Evolutionary conservation across 1,140 invertebrate genomes (phyloP), one percentile per base, ranked within the genome.

Genomic region (Brachionus plicatilis): DNA sequence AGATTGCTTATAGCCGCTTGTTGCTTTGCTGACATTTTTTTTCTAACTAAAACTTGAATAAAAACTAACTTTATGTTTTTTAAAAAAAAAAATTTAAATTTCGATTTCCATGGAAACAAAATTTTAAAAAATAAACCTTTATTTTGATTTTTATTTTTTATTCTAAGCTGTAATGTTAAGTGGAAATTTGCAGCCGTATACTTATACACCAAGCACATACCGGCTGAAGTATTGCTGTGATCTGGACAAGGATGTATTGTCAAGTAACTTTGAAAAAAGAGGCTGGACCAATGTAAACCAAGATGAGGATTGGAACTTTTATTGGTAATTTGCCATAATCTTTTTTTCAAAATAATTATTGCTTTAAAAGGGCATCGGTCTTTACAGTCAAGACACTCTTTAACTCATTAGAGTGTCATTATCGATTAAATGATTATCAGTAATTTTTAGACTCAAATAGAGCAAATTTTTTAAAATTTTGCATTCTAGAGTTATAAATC

Each of bases 271-370:
- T 88, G 95, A 97, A 87, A 94, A 95, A 89, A 90, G 95, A 85
- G 95, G 95, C 7, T 98, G 95, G 96, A 91, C 92, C 29, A 94
- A 95, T 90, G 95, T 97, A 11, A 93, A 92, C 17, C 93, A 94
- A 1, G 95, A 97, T 86, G 95, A 98, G 88, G 95, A 97, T 86
- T 98, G 95, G 95, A 95, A 97, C 89, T 95, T 97, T 89, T 97
- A 97, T 88, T 98, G 95, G 95, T 56, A 53, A 56, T 8, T 82
- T 8, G 45, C 82, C 47, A 85, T 78, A 47, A 66, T 78, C 83
- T 86, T 60, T 78, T 72, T 60, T 76, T 79, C 33, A 82, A 70
- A 75, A 82, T 83, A 24, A 9, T 8, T 75, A 45, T 75, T 45
- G 2, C 83, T 66, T 86, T 88, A 89, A 29, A 86, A 93, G 93